Base-by-base conservation (phyloP, 1,140 invertebrate species). In the Aplysia californica region DNA sequence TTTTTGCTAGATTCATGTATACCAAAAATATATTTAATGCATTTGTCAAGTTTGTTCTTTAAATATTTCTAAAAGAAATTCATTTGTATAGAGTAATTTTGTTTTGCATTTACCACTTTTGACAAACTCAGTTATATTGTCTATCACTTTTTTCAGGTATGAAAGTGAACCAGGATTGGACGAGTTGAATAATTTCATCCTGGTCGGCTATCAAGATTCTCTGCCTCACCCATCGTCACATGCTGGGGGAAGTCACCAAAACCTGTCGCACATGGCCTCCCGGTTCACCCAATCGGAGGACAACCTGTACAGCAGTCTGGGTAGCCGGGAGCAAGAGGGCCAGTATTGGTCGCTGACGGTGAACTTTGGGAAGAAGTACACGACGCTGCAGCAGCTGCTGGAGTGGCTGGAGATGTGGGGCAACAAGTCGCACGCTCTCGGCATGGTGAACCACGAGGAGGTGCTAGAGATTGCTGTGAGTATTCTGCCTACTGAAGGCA, bases 321-420 rank as follows among this genome's bases (percentile, higher is more conserved):
- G 20, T n/a, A 29, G 2, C 29, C 35, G 44, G n/a, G 66, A 77
- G 5, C 64, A 73, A n/a, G 58, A 72, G 33, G 74, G 79, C 6
- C 79, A 85, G 6, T 50, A 73, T 21, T 85, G 83, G 83, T 80
- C 80, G 26, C 65, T 87, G 44, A 83, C 85, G 67, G 83, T 86
- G 26, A 80, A 85, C 74, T 86, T 87, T 83, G 85, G 87, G 0
- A 77, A 81, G 38, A 78, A 79, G 44, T 88, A 88, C 79, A 80
- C 77, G 4, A 67, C 73, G 23, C 77, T 87, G 26, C 80, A 86
- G 66, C 81, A 85, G 61, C 75, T 87, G 26, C 64, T 88, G 61
- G 85, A 88, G 41, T 89, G 87, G 86, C 76, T 89, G 23, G 82
- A 82, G 4, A 50, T 80, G 2, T 89, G 88, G 88, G 82, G 82